Evolutionary conservation across 2,888 invertebrate genomes (phyloP).

Genomic region (Mimachlamys varia): DNA sequence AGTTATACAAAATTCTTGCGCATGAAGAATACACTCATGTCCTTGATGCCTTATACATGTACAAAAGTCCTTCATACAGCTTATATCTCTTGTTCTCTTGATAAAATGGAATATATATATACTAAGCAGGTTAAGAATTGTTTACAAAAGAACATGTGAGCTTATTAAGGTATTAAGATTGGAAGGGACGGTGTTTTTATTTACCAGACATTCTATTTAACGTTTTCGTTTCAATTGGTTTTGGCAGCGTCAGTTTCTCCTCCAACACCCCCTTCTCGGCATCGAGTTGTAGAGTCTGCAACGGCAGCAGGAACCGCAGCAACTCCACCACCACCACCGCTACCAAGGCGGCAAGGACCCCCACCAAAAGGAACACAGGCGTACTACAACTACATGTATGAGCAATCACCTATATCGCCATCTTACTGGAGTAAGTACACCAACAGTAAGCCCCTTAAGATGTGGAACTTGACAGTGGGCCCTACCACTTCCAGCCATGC

Average conservation of each 20-base stretch:
- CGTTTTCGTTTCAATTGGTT: background rate
- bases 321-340: background rate
- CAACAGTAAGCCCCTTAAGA: slow-evolving; percentile 37
- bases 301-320: background rate
- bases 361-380: slow-evolving; percentile 14
- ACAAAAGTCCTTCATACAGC: too few species aligned
- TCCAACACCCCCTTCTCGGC: background rate
- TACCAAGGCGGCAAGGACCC: background rate
- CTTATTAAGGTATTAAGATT: too few species aligned
- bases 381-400: slow-evolving; percentile 36
- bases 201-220: too few species aligned
- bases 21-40: too few species aligned
- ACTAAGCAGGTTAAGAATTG: too few species aligned
- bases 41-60: too few species aligned
- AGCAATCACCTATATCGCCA: slow-evolving; percentile 31
- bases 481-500: slow-evolving; percentile 19
- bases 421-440: slow-evolving; percentile 45
- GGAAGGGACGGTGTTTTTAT: too few species aligned
- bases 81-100: too few species aligned
- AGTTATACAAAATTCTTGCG: too few species aligned
- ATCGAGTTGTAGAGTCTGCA: background rate
- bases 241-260: background rate
- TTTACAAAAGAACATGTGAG: too few species aligned
- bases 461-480: slow-evolving; percentile 39
- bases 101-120: too few species aligned